phyloP scores from a whole-genome alignment of 2,797 vertebrate species.

The Lacerta viridis region DNA sequence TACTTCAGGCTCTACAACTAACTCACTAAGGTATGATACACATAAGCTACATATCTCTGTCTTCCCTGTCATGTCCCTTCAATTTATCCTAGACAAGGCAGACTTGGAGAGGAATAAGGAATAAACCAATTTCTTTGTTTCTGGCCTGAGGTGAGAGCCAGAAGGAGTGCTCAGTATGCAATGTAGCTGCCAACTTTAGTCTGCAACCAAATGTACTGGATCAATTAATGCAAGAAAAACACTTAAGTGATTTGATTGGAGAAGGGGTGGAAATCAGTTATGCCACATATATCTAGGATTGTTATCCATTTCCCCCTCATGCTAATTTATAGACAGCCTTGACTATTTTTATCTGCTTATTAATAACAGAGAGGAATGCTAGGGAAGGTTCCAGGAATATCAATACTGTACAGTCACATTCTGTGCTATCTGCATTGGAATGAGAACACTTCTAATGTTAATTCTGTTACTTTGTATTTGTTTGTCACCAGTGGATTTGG shows the following conservation, averaged over 20 bases:
- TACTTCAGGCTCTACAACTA: neutral
- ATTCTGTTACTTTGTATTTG: conserved; percentile 43
- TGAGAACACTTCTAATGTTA: conserved; percentile 57
- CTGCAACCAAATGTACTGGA: neutral
- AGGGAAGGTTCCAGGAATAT: conserved; percentile 27
- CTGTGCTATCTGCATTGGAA: conserved; percentile 44
- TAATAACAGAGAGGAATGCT: neutral
- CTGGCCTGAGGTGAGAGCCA: neutral
- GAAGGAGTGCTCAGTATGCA: neutral
- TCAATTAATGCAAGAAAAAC: neutral
- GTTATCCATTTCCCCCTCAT: neutral
- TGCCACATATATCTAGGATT: neutral
- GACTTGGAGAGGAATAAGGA: neutral
- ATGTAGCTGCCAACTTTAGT: neutral
- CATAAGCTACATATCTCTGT: neutral
- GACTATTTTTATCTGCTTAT: conserved; percentile 25
- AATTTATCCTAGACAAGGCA: neutral
- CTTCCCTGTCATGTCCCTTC: neutral
- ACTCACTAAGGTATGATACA: neutral
- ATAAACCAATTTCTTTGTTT: neutral
- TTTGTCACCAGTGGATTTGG: conserved; percentile 61
- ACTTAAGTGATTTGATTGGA: neutral
- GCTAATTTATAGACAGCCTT: neutral
- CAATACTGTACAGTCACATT: conserved; percentile 50
- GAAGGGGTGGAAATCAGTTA: neutral